Evolutionary conservation across 2,797 vertebrate species (phyloP), one percentile per base, ranked within the genome.

Genomic region (Allobates femoralis): DNA sequence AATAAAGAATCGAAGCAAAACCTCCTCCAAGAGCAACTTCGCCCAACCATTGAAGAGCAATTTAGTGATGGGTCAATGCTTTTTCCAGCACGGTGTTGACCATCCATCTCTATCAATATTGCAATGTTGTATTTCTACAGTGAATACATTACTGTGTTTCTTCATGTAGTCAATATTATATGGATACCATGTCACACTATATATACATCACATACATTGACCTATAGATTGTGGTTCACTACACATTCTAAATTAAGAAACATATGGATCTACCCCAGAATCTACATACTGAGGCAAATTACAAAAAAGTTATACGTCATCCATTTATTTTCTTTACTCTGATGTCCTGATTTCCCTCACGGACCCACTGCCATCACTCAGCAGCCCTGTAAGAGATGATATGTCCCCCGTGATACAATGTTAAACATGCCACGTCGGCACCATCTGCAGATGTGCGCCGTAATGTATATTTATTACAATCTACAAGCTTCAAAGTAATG

Each of bases 401-500:
- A n/a, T 11, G 32, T 19, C 66, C 60, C 60, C 10, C 0, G 21
- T 37, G 67, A 6, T 41, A 10, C 34, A 23, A 34, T 8, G 23
- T 46, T 73, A 50, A n/a, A 62, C 12, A 46, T 15, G 2, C 60
- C 12, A 12, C 12, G 28, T 32, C 5, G 14, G 37, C 32, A 5
- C 6, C 55, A 56, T n/a, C 78, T 28, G 30, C 64, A 67, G 53
- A 78, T 79, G 55, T 60, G 37, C 7, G 41, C 16, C 11, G 19
- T 12, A 16, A 62, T 73, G 69, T 53, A 77, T 81, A 50, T 81
- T 81, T 81, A 81, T 81, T 67, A 4, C 67, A 66, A 62, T 66
- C 41, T 50, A 21, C 12, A n/a, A 10, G 55, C 53, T 64, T 80
- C 78, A 80, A 80, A 80, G 78, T 50, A 26, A 3, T 19, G 60